These are phyloP conservation scores for Achroia grisella DNA, from an alignment of 1,140 invertebrate genomes.

Conservation along the genomic window DNA sequence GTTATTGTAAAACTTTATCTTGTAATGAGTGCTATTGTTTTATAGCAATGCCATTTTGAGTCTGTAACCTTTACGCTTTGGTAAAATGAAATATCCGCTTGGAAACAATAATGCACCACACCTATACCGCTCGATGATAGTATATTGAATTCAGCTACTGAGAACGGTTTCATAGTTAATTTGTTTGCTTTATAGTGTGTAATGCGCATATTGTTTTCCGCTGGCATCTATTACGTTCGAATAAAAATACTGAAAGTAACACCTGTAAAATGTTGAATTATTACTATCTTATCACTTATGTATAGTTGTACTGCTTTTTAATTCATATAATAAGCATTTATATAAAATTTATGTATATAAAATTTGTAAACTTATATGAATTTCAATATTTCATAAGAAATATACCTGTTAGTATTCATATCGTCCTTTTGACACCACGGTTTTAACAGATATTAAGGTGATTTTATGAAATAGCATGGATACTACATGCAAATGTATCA, in stretches of 20 bases:
- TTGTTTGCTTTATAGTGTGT: constrained; percentile 59
- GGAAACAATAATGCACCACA: constrained; percentile 45
- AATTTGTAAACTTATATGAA: neutral
- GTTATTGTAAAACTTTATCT: too few relatives aligned
- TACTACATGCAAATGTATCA: neutral
- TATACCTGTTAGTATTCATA: too few relatives aligned
- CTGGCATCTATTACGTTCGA: constrained; percentile 5
- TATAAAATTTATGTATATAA: neutral
- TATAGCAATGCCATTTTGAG: neutral
- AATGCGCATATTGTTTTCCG: constrained; percentile 28
- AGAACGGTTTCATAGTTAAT: constrained; percentile 51
- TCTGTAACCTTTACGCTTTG: neutral
- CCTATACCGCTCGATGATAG: constrained; percentile 27
- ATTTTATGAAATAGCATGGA: too few relatives aligned
- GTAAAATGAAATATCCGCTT: constrained; percentile 33
- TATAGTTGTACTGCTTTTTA: neutral
- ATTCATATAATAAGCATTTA: neutral
- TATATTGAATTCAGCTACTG: constrained; percentile 40
- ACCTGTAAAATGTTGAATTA: neutral
- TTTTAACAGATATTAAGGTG: too few relatives aligned
- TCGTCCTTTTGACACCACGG: too few relatives aligned
- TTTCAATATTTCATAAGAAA: too few relatives aligned
- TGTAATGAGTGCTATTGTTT: neutral
- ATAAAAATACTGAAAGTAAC: neutral
- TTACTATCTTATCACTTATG: neutral